Evolutionary conservation across 1,140 invertebrate species (phyloP).

Genomic region (Leptonema lineaticorne): DNA sequence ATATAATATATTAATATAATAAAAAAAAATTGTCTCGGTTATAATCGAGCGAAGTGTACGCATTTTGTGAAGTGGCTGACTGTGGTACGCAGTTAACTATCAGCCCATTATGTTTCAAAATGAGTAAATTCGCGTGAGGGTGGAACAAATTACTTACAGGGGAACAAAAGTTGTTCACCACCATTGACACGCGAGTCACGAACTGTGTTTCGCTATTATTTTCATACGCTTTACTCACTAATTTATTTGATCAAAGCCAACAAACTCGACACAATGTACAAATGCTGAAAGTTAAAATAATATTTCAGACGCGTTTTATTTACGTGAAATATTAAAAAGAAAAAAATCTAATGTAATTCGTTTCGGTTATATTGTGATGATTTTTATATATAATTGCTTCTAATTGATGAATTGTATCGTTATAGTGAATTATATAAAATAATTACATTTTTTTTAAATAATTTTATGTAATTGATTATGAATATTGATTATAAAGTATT

Average conservation of each 20-base stretch:
- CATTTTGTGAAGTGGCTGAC: slow-evolving; percentile 4
- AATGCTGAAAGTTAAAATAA: too few species aligned
- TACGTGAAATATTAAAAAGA: too few species aligned
- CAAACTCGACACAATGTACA: too few species aligned
- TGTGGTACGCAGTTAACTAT: slow-evolving; percentile 29
- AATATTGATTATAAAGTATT: too few species aligned
- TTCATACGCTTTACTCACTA: slow-evolving; percentile 1
- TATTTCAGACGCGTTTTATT: too few species aligned
- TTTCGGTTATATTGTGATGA: too few species aligned
- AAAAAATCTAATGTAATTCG: too few species aligned
- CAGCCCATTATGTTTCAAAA: slow-evolving; percentile 31
- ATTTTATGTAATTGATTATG: too few species aligned
- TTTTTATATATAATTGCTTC: too few species aligned
- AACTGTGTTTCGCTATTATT: slow-evolving; percentile 1
- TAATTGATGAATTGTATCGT: too few species aligned
- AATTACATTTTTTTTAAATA: too few species aligned
- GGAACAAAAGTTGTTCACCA: neutral
- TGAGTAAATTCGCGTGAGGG: slow-evolving; percentile 33
- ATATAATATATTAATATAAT: neutral
- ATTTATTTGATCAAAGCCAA: neutral
- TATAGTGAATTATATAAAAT: too few species aligned
- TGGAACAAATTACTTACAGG: slow-evolving; percentile 30
- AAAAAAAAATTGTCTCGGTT: neutral
- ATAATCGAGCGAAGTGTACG: neutral
- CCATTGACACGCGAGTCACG: slow-evolving; percentile 18